Conservation (phyloP, 2,113 vertebrate species). For the Australoheros scitulus region DNA sequence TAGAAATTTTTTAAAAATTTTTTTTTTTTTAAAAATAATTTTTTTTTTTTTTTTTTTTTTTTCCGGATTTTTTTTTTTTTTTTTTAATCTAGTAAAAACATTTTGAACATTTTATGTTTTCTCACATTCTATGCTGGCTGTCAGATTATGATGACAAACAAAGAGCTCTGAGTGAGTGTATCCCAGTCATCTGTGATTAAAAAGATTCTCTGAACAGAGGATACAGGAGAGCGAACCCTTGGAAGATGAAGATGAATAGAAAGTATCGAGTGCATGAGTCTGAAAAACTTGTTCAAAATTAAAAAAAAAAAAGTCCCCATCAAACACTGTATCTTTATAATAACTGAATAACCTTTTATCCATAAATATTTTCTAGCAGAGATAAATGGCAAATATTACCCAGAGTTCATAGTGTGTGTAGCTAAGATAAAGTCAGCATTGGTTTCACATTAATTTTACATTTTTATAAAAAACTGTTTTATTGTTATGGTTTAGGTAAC, state of each 20-base stretch:
- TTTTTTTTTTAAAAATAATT: too few relatives aligned
- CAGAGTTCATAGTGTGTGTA: background rate
- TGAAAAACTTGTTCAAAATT: too few relatives aligned
- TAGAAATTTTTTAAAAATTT: too few relatives aligned
- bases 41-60: too few relatives aligned
- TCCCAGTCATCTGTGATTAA: background rate
- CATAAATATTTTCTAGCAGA: background rate
- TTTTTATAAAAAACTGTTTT: background rate
- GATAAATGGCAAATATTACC: background rate
- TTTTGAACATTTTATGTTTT: background rate
- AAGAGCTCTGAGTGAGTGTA: background rate
- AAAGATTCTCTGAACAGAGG: fast-evolving
- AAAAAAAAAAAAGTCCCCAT: too few relatives aligned
- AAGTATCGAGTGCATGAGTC: background rate
- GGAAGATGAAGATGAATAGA: background rate
- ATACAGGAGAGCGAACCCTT: too few relatives aligned
- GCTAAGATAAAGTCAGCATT: background rate
- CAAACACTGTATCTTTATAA: background rate
- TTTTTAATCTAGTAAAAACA: background rate
- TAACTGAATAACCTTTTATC: background rate
- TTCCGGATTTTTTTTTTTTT: background rate
- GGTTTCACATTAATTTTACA: background rate
- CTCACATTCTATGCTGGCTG: background rate
- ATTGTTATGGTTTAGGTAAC: background rate
- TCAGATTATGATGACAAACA: background rate